Evolutionary conservation across 2,113 vertebrate genomes (phyloP).

Genomic region (Psilopogon haemacephalus): DNA sequence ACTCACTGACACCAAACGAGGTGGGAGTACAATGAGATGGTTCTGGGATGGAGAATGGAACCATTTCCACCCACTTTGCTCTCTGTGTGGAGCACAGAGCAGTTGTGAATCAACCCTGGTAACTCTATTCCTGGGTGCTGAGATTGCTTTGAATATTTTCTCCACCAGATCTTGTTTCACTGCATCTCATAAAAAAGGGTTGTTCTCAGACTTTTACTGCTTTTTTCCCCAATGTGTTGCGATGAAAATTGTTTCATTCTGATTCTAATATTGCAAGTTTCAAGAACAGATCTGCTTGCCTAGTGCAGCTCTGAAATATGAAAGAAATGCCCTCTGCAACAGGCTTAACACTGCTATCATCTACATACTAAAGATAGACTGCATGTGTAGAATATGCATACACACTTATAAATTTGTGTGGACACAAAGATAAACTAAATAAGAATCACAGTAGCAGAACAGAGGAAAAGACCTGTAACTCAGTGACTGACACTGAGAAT

Average conservation of each 20-base stretch:
- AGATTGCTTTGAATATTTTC: not conserved
- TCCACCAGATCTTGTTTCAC: not conserved
- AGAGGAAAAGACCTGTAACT: not conserved
- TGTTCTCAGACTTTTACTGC: not conserved
- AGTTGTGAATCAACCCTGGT: not conserved
- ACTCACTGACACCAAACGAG: not conserved
- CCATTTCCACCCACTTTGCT: not conserved
- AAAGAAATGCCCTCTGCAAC: slow-evolving; percentile 30
- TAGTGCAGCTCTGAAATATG: slow-evolving; percentile 9
- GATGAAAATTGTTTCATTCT: slow-evolving; percentile 28
- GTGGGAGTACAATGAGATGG: not conserved
- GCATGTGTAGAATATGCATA: slow-evolving; percentile 30
- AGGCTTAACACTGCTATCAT: slow-evolving; percentile 23
- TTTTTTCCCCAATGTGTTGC: not conserved
- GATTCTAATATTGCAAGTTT: slow-evolving; percentile 28
- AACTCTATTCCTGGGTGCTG: not conserved
- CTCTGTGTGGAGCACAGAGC: not conserved
- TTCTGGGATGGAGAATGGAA: not conserved
- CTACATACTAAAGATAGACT: slow-evolving; percentile 65
- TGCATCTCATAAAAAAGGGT: not conserved
- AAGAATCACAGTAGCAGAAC: not conserved
- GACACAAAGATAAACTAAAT: slow-evolving; percentile 49
- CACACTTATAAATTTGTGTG: slow-evolving; percentile 33
- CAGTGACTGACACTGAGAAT: slow-evolving; percentile 35
- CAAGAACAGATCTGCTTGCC: slow-evolving; percentile 28